phyloP scores from a whole-genome alignment of 92 coral and sea anemone genomes.

The Porites divaricata region DNA sequence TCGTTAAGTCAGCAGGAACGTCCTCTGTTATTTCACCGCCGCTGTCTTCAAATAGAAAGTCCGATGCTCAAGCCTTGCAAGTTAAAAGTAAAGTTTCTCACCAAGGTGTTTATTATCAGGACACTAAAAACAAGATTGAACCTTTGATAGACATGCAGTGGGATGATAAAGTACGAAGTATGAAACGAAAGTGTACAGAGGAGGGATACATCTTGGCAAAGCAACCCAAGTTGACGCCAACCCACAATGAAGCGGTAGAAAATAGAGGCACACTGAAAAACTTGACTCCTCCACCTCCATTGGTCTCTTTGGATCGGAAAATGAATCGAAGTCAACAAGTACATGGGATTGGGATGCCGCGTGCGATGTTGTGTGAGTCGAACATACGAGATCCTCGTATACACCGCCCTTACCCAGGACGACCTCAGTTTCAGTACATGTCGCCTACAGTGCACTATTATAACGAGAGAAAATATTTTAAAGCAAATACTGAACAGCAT shows the following conservation, averaged over 20 bases:
- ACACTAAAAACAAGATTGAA: neutral
- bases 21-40: neutral
- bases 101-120: neutral
- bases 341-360: neutral
- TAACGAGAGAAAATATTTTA: neutral
- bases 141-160: neutral
- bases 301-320: neutral
- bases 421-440: neutral
- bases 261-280: neutral
- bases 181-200: neutral
- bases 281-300: conserved; percentile 8
- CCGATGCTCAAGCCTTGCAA: neutral
- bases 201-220: neutral
- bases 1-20: too few relatives aligned
- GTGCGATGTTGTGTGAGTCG: neutral
- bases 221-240: neutral
- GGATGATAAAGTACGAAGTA: neutral
- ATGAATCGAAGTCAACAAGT: neutral
- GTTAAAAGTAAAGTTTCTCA: neutral
- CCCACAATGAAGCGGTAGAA: neutral
- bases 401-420: neutral
- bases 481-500: neutral
- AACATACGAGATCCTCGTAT: neutral
- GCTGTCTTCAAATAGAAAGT: neutral
- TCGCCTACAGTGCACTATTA: neutral